phyloP scores from a whole-genome alignment of 2,888 invertebrate species.

The Oscheius onirici region DNA sequence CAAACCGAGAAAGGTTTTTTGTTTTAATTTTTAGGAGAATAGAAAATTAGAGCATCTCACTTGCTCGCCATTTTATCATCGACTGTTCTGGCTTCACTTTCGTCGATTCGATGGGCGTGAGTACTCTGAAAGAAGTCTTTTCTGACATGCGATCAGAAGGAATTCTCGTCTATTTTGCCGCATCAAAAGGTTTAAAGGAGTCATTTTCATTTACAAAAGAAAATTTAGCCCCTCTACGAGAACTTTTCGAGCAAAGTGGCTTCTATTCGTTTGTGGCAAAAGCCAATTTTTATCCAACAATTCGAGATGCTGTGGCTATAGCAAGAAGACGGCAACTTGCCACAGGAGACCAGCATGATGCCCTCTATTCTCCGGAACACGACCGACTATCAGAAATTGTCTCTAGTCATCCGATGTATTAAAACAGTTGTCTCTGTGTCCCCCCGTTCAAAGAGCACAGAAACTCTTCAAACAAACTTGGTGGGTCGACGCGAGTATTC shows the following conservation, averaged over 20 bases:
- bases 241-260: constrained; percentile 65
- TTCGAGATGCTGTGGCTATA: constrained; percentile 68
- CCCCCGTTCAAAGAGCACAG: too few species aligned
- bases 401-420: constrained; percentile 48
- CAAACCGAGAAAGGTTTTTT: too few species aligned
- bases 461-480: constrained; percentile 9
- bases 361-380: constrained; percentile 46
- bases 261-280: constrained; percentile 67
- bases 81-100: constrained; percentile 71
- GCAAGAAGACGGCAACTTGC: constrained; percentile 60
- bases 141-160: constrained; percentile 56
- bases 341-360: constrained; percentile 41
- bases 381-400: constrained; percentile 53
- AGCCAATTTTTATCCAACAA: constrained; percentile 70
- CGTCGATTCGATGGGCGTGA: constrained; percentile 71
- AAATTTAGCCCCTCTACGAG: constrained; percentile 64
- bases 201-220: constrained; percentile 2
- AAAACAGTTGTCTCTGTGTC: neutral
- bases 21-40: too few species aligned
- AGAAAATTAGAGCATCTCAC: neutral
- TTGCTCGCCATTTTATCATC: constrained; percentile 63
- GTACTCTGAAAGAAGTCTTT: constrained; percentile 66
- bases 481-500: constrained; percentile 5
- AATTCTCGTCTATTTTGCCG: constrained; percentile 70
- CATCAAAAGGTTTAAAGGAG: constrained; percentile 57